These are phyloP conservation scores for Pipistrellus pygmaeus DNA, from an alignment of 2,797 vertebrate genomes.

Conservation along the genomic window DNA sequence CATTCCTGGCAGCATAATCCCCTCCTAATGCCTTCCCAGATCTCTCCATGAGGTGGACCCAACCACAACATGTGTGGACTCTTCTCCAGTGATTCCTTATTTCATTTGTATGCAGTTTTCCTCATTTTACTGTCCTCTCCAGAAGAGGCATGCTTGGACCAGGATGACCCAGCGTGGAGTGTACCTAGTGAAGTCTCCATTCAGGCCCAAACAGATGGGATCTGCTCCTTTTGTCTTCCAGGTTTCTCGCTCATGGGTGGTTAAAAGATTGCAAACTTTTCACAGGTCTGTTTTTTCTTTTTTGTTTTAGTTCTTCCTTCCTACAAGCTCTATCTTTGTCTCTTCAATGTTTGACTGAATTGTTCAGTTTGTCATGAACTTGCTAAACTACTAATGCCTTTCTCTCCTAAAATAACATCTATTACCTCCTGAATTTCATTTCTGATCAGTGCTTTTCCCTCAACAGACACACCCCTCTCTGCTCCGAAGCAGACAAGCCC, in stretches of 20 bases:
- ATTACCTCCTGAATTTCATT: not conserved
- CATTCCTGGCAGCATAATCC: not conserved
- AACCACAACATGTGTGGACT: not conserved
- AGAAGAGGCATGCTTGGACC: not conserved
- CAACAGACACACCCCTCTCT: slow-evolving; percentile 6
- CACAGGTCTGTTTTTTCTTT: not conserved
- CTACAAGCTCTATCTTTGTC: not conserved
- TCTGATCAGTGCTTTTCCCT: slow-evolving; percentile 1
- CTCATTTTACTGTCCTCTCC: not conserved
- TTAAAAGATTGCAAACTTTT: not conserved
- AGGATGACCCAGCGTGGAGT: not conserved
- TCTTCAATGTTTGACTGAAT: not conserved
- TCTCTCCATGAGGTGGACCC: not conserved
- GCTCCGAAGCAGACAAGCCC: not conserved
- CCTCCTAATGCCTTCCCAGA: not conserved
- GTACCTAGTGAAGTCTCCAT: too few relatives aligned
- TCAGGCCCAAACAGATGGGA: not conserved
- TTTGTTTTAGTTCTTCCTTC: slow-evolving; percentile 11
- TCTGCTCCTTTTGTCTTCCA: not conserved
- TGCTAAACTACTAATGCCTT: not conserved
- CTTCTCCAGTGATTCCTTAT: not conserved
- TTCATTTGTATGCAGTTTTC: not conserved
- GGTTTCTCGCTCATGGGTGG: not conserved
- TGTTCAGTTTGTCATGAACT: not conserved
- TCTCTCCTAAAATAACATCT: slow-evolving; percentile 35